Evolutionary conservation across 2,113 vertebrate genomes (phyloP), one percentile per base, ranked within the genome.

Genomic region (Fregata magnificens): DNA sequence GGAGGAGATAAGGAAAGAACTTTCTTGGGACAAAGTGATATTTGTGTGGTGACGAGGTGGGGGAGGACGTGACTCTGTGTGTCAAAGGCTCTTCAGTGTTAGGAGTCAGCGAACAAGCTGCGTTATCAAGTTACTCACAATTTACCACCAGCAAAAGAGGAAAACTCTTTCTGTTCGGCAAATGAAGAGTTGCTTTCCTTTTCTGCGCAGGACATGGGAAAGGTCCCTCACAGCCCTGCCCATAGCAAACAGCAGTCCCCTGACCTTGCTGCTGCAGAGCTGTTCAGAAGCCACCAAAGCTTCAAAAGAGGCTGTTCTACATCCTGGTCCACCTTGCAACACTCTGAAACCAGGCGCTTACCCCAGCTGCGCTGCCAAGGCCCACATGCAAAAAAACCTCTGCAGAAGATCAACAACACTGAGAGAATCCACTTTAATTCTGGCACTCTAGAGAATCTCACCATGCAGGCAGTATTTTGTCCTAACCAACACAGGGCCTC

Each of bases 401-500:
- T 83, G 55, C 67, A 84, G 50, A 73, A 70, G 59, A 19, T 47
- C 45, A 70, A 16, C 62, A 88, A 1, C 1, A 7, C 36, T 67
- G 44, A 84, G 52, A 50, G 65, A 55, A 71, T 58, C 63, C 65
- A 17, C 38, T n/a, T 81, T 16, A 58, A 16, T 74, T 42, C 63
- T 77, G 83, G 34, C 49, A 22, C 42, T 52, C 59, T 16, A 18
- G 66, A 74, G 52, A 50, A 67, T 44, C 10, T 18, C 17, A 11
- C 29, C 2, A 1, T 18, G 7, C 13, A 4, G 10, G 17, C 0
- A 2, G 9, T 56, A 6, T 70, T 70, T 58, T 66, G 8, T 59
- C 55, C 38, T 55, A 29, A 81, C 25, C 69, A 74, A 11, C 13
- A 9, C 1, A 1, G 25, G 15, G 14, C 55, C n/a, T 86, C 67